Percentiles rank a stretch among this genome's conserved stretches.
phyloP scores from a whole-genome alignment of 2,888 invertebrate genomes.

The Gibbula magus region DNA sequence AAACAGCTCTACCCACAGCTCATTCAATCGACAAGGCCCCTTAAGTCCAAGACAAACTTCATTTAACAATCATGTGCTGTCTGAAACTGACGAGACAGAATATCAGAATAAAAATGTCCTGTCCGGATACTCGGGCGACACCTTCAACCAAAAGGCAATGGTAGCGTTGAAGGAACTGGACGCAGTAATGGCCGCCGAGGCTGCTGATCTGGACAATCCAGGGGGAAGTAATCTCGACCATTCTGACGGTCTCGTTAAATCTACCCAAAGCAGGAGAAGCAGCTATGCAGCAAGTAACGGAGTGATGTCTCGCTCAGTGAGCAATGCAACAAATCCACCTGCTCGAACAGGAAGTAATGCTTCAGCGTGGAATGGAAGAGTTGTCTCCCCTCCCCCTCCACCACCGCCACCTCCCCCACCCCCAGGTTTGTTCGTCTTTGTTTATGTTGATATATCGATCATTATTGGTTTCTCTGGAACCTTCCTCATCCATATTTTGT shows the following conservation, averaged over 20 bases:
- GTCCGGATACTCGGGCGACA: slow-evolving; percentile 41
- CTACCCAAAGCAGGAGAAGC: not conserved
- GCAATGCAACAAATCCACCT: not conserved
- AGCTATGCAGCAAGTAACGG: not conserved
- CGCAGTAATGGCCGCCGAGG: slow-evolving; percentile 69
- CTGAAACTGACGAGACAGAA: not conserved
- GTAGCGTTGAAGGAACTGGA: slow-evolving; percentile 70
- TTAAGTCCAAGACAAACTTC: not conserved
- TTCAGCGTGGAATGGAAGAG: slow-evolving; percentile 25
- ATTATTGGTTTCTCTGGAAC: not conserved
- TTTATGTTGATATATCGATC: not conserved
- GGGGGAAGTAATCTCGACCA: not conserved
- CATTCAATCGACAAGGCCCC: not conserved
- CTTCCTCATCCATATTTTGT: not conserved
- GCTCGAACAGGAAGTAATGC: slow-evolving; percentile 8
- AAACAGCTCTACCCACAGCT: not conserved
- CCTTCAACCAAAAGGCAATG: slow-evolving; percentile 64
- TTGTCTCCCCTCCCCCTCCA: slow-evolving; percentile 23
- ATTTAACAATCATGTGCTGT: not conserved
- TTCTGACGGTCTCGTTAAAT: not conserved
- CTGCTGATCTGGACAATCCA: slow-evolving; percentile 47
- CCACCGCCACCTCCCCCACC: slow-evolving; percentile 48
- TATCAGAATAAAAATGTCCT: not conserved
- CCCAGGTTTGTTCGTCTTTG: slow-evolving; percentile 25
- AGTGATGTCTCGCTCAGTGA: not conserved